Evolutionary conservation across 2,797 vertebrate genomes (phyloP).

Genomic region (Scolopax bukidnonensis): DNA sequence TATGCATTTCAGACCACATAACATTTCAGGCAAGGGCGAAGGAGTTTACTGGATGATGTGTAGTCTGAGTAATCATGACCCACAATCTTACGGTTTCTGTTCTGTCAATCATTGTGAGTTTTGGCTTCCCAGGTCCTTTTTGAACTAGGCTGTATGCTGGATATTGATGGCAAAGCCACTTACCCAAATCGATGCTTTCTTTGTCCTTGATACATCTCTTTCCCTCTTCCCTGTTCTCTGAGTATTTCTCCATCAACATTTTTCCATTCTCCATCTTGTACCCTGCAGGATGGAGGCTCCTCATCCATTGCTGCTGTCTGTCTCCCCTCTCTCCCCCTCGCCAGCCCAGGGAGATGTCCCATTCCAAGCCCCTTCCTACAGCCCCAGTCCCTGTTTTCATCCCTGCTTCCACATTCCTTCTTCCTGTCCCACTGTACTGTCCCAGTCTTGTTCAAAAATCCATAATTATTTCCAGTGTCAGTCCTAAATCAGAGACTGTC

Average conservation of each 20-base stretch:
- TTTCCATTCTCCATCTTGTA: neutral
- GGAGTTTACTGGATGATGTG: neutral
- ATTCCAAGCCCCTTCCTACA: neutral
- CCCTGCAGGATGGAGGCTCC: neutral
- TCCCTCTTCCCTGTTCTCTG: neutral
- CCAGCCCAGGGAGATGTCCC: neutral
- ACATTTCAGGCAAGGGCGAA: fast-evolving
- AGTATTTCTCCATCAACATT: neutral
- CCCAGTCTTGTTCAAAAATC: neutral
- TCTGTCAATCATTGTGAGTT: neutral
- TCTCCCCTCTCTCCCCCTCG: neutral
- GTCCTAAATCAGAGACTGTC: neutral
- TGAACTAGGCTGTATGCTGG: neutral
- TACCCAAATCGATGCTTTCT: neutral
- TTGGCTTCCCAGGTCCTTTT: neutral
- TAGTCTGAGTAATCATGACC: neutral
- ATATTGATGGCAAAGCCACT: neutral
- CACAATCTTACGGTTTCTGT: fast-evolving
- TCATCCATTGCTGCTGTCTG: neutral
- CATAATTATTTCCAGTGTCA: neutral
- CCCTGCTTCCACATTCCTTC: neutral
- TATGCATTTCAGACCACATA: neutral
- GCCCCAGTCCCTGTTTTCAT: neutral
- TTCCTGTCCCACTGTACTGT: neutral
- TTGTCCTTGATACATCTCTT: neutral